Evolutionary conservation across 2,888 invertebrate genomes (phyloP).

Genomic region (Eucera pruinosa): DNA sequence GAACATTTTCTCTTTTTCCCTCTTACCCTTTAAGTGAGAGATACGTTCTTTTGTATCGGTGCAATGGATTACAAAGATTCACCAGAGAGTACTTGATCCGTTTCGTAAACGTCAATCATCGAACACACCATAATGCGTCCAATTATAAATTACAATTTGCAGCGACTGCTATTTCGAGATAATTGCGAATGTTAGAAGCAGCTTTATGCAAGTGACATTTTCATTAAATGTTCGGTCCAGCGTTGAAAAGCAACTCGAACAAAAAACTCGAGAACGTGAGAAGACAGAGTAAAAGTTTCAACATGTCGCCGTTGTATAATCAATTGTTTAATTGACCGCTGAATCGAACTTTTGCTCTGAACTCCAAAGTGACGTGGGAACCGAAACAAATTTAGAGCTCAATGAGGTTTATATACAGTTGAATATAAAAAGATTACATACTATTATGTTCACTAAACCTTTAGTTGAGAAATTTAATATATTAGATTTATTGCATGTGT

Average conservation of each 20-base stretch:
- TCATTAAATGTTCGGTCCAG: not conserved
- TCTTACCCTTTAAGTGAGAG: not conserved
- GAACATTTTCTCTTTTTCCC: not conserved
- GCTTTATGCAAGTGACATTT: not conserved
- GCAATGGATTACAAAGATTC: not conserved
- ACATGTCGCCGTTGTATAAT: not conserved
- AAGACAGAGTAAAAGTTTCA: not conserved
- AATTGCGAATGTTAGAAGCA: constrained; percentile 1
- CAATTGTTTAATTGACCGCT: not conserved
- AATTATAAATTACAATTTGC: not conserved
- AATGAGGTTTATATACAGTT: not conserved
- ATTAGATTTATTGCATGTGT: too few relatives aligned
- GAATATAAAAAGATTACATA: too few relatives aligned
- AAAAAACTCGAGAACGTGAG: not conserved
- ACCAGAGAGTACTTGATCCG: too few relatives aligned
- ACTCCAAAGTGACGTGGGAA: not conserved
- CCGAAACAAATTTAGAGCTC: not conserved
- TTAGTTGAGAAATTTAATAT: too few relatives aligned
- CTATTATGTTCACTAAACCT: too few relatives aligned
- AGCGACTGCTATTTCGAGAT: not conserved
- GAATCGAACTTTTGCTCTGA: not conserved
- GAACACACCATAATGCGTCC: not conserved
- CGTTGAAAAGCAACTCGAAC: not conserved
- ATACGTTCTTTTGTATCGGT: not conserved
- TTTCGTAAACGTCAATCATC: not conserved